These are phyloP conservation scores for Bettongia penicillata DNA, from an alignment of 2,113 vertebrate species.

Conservation along the genomic window DNA sequence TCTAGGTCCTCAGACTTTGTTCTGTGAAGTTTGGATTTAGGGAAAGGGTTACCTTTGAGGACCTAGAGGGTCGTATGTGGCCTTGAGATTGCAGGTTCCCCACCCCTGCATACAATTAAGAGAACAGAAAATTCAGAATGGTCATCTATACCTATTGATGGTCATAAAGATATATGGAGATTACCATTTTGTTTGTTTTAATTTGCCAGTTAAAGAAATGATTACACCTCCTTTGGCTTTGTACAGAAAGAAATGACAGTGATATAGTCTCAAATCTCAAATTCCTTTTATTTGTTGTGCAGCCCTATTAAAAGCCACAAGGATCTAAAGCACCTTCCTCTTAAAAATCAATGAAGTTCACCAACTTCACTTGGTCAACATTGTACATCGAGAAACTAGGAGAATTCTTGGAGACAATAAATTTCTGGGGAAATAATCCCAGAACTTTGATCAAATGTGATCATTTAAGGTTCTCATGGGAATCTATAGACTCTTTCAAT, in stretches of 20 bases:
- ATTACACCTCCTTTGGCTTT: background rate
- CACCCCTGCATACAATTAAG: background rate
- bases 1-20: no score
- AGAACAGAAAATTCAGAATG: background rate
- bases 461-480: conserved; percentile 29
- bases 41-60: no score
- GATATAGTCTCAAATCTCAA: background rate
- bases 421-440: background rate
- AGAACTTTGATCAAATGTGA: background rate
- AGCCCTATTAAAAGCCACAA: background rate
- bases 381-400: background rate
- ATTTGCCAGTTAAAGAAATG: background rate
- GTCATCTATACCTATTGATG: background rate
- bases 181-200: background rate
- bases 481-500: background rate
- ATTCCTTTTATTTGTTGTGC: background rate
- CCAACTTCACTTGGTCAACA: background rate
- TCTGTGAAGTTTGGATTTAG: no score
- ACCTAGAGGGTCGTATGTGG: no score
- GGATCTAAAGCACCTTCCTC: background rate
- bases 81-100: no score
- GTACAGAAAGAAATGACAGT: background rate
- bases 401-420: background rate
- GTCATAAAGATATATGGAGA: background rate
- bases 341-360: background rate